A percentile compares a stretch with the other conserved stretches of the same genome.
These are phyloP conservation scores for Phallusia fumigata DNA, from an alignment of 23 tunicate species.

Conservation along the genomic window DNA sequence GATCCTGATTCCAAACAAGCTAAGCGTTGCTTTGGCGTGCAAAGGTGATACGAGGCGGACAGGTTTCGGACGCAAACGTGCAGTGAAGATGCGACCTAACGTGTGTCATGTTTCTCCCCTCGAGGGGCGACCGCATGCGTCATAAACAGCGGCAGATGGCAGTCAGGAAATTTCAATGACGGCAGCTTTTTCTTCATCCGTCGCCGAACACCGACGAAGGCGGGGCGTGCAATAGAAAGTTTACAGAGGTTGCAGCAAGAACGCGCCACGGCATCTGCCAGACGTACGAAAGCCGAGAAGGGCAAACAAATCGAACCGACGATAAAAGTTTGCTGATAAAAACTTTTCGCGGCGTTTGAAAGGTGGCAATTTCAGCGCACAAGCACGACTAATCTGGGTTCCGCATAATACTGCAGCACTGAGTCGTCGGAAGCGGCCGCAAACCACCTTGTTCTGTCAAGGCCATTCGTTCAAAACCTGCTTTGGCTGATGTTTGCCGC, in stretches of 20 bases:
- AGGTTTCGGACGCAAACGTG: background rate
- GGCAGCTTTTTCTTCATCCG: background rate
- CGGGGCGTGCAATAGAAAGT: background rate
- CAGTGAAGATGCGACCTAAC: background rate
- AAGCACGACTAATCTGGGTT: background rate
- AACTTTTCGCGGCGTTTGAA: background rate
- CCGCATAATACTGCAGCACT: background rate
- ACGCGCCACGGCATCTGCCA: background rate
- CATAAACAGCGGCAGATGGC: slow-evolving; percentile 10
- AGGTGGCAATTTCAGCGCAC: slow-evolving; percentile 1
- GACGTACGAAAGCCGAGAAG: background rate
- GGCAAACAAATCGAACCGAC: background rate
- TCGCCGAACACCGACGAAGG: background rate
- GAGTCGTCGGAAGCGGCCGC: background rate
- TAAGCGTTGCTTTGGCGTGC: background rate
- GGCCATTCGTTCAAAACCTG: too few relatives aligned
- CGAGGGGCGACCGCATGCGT: slow-evolving; percentile 1
- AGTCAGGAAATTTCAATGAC: slow-evolving; percentile 7
- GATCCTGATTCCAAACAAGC: background rate
- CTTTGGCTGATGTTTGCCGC: too few relatives aligned
- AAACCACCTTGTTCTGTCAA: background rate
- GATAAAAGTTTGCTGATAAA: slow-evolving; percentile 3
- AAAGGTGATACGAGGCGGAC: background rate
- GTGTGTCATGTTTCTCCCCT: slow-evolving; percentile 3
- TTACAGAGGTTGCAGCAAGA: background rate